Base-by-base conservation (phyloP, 2,113 vertebrate species). In the Sciurus niger region DNA sequence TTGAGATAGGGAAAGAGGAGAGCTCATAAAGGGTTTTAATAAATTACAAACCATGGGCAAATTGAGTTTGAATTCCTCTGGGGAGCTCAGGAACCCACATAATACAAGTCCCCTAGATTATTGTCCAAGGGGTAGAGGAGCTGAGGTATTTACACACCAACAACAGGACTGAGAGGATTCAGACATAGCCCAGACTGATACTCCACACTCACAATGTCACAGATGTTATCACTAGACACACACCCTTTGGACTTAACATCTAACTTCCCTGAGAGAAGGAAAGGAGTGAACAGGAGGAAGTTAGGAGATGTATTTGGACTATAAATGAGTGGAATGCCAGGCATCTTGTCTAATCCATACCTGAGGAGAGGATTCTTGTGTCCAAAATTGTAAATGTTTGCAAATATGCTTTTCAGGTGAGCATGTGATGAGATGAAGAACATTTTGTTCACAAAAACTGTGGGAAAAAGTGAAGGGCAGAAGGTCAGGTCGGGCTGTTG, bases 71-170 rank as follows among this genome's bases (percentile, higher is more conserved):
- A 46, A 48, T 34, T 32, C 20, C 25, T 58, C 11, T 16, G 16
- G 6, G 32, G 17, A 78, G n/a, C 13, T 68, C 78, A 34, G 93
- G n/a, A 70, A 32, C 55, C 67, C 2, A 30, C 32, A 32, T 2
- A 18, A 2, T 67, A 24, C 43, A 32, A 17, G 11, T 11, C 25
- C 76, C 1, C 83, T 11, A 9, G n/a, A 48, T 18, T 9, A 25
- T 5, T 5, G 8, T 1, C 1, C 4, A 14, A 63, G 4, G 43
- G 28, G 6, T 22, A 16, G 80, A 48, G 20, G 32, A 55, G 6
- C 18, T 34, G 28, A 65, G 32, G 13, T 43, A 14, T 88, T 93
- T 67, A 12, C 24, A 72, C 18, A 65, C 32, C 65, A 40, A 51
- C 3, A 48, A 25, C 10, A 58, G 83, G 22, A 2, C 32, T 40